These are phyloP conservation scores for Alligator mississippiensis DNA, from an alignment of 2,113 vertebrate genomes.

Conservation along the genomic window DNA sequence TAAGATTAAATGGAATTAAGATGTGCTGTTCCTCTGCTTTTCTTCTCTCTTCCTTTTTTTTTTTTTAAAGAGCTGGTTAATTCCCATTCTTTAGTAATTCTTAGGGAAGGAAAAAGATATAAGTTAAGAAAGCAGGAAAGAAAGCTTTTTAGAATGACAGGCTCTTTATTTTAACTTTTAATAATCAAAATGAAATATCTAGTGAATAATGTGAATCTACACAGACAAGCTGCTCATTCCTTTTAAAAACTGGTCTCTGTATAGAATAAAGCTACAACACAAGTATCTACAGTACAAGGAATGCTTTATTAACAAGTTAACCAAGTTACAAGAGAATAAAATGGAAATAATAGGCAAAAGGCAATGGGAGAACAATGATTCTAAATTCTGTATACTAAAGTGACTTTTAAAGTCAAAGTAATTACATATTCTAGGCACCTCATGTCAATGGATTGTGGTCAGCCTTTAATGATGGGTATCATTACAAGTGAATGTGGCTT, in stretches of 20 bases:
- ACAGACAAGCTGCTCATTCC: slow-evolving; percentile 31
- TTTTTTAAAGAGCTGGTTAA: not conserved
- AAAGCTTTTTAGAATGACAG: slow-evolving; percentile 2
- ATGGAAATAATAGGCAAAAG: slow-evolving; percentile 50
- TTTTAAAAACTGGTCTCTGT: slow-evolving; percentile 31
- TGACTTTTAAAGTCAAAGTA: slow-evolving; percentile 60
- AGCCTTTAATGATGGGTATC: slow-evolving; percentile 60
- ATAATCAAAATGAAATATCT: slow-evolving; percentile 11
- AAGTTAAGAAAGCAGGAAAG: slow-evolving; percentile 7
- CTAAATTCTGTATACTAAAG: slow-evolving; percentile 56
- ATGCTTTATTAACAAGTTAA: slow-evolving; percentile 55
- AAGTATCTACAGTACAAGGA: slow-evolving; percentile 46
- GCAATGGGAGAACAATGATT: slow-evolving; percentile 45
- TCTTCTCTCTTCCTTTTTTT: too few species aligned
- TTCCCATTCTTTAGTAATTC: not conserved
- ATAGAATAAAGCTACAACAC: slow-evolving; percentile 28
- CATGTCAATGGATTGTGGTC: slow-evolving; percentile 55
- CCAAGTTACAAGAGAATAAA: slow-evolving; percentile 43
- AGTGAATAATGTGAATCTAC: slow-evolving; percentile 47
- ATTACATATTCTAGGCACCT: slow-evolving; percentile 30
- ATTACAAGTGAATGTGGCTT: slow-evolving; percentile 66
- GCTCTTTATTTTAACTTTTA: slow-evolving; percentile 46
- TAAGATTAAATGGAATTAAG: not conserved
- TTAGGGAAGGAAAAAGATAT: slow-evolving; percentile 7
- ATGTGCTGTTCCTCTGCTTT: too few species aligned